Base-by-base conservation (phyloP, 2,113 vertebrate genomes). In the Calypte anna region DNA sequence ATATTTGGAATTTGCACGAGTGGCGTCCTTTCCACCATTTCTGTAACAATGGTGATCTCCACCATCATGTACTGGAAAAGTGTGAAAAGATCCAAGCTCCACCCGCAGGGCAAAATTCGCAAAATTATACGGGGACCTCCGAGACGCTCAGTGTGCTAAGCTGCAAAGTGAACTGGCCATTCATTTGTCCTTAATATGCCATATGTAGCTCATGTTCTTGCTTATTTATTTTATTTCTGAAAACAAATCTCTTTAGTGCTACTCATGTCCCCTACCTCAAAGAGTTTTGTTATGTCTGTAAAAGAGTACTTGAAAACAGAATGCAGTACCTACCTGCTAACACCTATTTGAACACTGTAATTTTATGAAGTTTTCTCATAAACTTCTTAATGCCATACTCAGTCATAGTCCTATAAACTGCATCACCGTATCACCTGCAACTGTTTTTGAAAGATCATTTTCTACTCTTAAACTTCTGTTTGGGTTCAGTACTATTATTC, bases 221-320 rank as follows among this genome's bases (percentile, higher is more conserved):
- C 75, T 93, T 67, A 72, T 68, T 75, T 95, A 44, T 92, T 81
- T 84, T 57, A 31, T 54, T 76, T 78, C 61, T 78, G 57, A 73
- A 91, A 95, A 87, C 81, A 93, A 90, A 95, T 78, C 90, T 94
- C 88, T 88, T 94, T 88, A 91, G 40, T 54, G 81, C 74, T 83
- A 68, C 43, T 93, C 64, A 94, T 12, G 43, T 93, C 63, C 90
- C 86, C 93, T 96, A 93, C 89, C 93, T 94, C 96, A 85, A 85
- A 95, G 91, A 91, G 88, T 91, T 96, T 96, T 95, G 93, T 95
- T 96, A 75, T 86, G 98, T 99, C 98, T 99, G 98, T 99, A 98
- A 99, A 99, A 98, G 98, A 99, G 98, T 98, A 98, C 98, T 97
- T 93, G 98, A 98, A 98, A 98, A 98, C 98, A 96, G 88, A 95